Evolutionary conservation across 1,140 invertebrate species (phyloP), one percentile per base, ranked within the genome.

Genomic region (Archivesica marissinica): DNA sequence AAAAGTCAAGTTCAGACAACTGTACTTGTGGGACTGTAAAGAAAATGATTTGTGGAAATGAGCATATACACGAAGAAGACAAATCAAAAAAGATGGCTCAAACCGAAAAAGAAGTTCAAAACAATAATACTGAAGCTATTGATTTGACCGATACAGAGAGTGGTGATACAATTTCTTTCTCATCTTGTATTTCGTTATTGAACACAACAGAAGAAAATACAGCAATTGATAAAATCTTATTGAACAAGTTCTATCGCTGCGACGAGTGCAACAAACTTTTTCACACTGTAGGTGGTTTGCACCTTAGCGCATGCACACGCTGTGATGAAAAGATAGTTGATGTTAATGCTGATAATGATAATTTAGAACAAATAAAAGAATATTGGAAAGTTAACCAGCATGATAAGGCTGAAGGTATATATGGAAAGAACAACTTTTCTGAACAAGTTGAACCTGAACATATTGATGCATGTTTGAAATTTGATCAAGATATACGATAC

Each of bases 221-320:
- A 59, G 28, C 56, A 59, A 28, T 20, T 13, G 11, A 28, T 11
- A 3, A 17, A 3, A 28, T 52, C 50, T 20, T 23, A n/a, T 52
- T 59, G 23, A 64, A 64, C 30, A 64, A 17, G n/a, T 64, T 64
- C 38, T 64, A 64, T 20, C 33, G 59, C 17, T 64, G 59, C 38
- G 59, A 64, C 15, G n/a, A 33, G 38, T 64, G 59, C 15, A 64
- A 64, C 1, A 13, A 33, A 17, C 6, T 64, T 13, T 64, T 64
- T 35, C 30, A 64, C 38, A 33, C 20, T 64, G 59, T 64, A 4
- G 9, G 30, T 35, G 23, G 3, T 33, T 3, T 35, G 20, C 13
- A 64, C 20, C 3, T 64, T 4, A 35, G 20, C 3, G 38, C 15
- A 1, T 64, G 59, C n/a, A 15, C 4, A 35, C 33, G 1, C 15